Base-by-base conservation (phyloP, 2,888 invertebrate genomes). In the Tricholauxania praeusta region DNA sequence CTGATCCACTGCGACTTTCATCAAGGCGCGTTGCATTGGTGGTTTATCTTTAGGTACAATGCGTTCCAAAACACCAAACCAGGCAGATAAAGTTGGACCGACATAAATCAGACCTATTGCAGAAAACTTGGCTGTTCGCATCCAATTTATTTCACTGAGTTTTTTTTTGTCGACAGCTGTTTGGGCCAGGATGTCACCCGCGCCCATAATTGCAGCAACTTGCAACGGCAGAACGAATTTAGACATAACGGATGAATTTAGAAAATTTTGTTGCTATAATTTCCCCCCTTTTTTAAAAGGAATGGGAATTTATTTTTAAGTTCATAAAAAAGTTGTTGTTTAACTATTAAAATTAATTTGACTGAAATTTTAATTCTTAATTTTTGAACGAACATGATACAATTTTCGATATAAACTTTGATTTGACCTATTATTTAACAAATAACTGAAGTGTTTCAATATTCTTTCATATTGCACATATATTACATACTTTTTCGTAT, bases 101-200 rank as follows among this genome's bases (percentile, higher is more conserved):
- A 86, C 80, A 7, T 83, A 64, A 1, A 82, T 19, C 0, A 86
- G 52, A 0, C 85, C 85, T 14, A 86, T 48, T 0, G 78, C 77
- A 55, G 79, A 77, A 22, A 82, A 86, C 22, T 82, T 82, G 0
- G 77, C 72, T 7, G 85, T 82, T 1, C 85, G 79, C 8, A 67
- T 72, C 39, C 71, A 69, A 55, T 86, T 77, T 70, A 84, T 77
- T 0, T 82, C 74, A 4, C 73, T 71, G 0, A 84, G 6, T 0
- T 72, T 63, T 60, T 72, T 78, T 66, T 74, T 86, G 75, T 70
- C 86, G 2, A 48, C 75, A 48, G 15, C 78, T 49, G 72, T 76
- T 71, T 86, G 85, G 0, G 86, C 84, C 5, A 86, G 72, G 15
- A 81, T 8, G 22, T 86, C 85, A 12, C 87, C 85, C 17, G 77